Base-by-base conservation (phyloP, 2,888 invertebrate genomes). In the Coelopa pilipes region DNA sequence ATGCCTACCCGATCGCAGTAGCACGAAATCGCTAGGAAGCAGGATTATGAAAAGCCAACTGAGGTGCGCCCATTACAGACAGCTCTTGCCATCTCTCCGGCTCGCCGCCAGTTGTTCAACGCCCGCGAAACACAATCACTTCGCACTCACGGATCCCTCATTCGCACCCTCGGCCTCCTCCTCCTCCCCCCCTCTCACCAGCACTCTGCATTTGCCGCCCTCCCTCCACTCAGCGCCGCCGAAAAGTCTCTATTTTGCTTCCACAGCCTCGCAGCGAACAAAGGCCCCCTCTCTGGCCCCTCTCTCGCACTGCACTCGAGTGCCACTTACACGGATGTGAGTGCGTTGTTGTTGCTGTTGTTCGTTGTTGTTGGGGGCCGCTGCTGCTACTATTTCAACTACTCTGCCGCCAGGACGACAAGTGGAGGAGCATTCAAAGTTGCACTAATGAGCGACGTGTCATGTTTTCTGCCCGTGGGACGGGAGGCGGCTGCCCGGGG, bases 371-470 rank as follows among this genome's bases (percentile, higher is more conserved):
- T 19, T n/a, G 24, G 57, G 4, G 24, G 24, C 13, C 15, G n/a
- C 62, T 21, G 11, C 34, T 62, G 62, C 34, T 46, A 49, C 60
- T 60, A 57, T 55, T 69, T 68, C 34, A 53, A 59, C 17, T 68
- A 70, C 59, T 70, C 50, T 13, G 57, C 59, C n/a, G 47, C 63
- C 62, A 34, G 34, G 34, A 50, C 45, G 45, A 63, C 63, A 47
- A 78, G 79, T 82, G 82, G 80, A 80, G 82, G 80, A 65, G 63
- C 63, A 82, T 82, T 82, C 80, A 82, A 84, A 84, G 83, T 82
- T 84, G 63, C 82, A 83, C 84, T 84, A 84, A 84, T 84, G 85
- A 84, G 85, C 82, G 80, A 79, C 78, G 75, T 73, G 74, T 71
- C 65, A 71, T 65, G 46, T 60, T 62, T 69, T 57, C 4, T 53